Conservation (phyloP, 2,797 vertebrate genomes). For the Sebastes nivosus region DNA sequence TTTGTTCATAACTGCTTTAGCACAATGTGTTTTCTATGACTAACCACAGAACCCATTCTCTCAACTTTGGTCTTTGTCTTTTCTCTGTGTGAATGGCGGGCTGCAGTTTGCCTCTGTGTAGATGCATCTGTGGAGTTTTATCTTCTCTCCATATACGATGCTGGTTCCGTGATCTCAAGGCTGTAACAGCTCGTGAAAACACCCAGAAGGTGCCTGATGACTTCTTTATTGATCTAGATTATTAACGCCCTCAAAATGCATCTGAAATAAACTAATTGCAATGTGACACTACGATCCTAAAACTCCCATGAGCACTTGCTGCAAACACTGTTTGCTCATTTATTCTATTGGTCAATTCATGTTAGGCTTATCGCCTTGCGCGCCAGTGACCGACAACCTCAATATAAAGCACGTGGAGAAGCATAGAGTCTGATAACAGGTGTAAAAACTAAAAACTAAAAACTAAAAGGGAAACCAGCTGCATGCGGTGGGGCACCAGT, state of each 20-base stretch:
- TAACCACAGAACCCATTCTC: slow-evolving; percentile 21
- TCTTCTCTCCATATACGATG: neutral
- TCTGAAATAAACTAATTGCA: neutral
- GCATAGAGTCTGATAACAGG: too few species aligned
- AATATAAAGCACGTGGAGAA: too few species aligned
- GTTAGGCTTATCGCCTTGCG: neutral
- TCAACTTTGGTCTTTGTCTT: neutral
- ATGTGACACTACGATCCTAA: neutral
- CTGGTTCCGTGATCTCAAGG: neutral
- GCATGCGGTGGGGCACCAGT: too few species aligned
- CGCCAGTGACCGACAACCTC: neutral
- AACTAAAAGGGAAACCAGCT: too few species aligned
- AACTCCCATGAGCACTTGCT: neutral
- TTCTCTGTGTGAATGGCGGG: slow-evolving; percentile 5
- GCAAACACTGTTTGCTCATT: neutral
- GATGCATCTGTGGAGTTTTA: neutral
- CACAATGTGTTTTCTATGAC: slow-evolving; percentile 35
- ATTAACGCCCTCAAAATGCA: neutral
- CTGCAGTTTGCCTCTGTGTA: neutral
- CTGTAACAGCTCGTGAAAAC: neutral
- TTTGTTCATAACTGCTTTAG: slow-evolving; percentile 29
- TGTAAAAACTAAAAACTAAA: neutral
- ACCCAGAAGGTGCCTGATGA: neutral
- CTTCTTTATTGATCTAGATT: neutral
- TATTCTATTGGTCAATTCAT: neutral